Conservation (phyloP, 2,797 vertebrate genomes). For the Notamacropus eugenii region DNA sequence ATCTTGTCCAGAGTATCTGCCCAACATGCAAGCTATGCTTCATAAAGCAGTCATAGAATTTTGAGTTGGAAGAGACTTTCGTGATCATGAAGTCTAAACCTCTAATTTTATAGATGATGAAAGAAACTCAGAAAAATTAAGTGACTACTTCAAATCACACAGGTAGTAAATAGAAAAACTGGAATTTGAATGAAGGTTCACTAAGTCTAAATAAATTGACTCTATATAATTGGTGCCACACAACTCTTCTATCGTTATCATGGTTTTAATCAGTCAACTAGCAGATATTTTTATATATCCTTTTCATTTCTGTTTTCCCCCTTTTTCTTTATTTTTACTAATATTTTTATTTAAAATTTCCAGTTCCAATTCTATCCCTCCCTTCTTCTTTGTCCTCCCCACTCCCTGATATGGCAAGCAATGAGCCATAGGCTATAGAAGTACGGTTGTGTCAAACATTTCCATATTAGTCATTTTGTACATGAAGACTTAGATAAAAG, state of each 20-base stretch:
- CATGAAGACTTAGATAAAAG: not conserved
- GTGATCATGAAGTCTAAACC: not conserved
- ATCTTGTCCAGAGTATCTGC: not conserved
- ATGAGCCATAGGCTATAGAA: not conserved
- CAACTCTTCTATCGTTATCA: not conserved
- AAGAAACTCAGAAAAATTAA: not conserved
- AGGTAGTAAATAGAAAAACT: not conserved
- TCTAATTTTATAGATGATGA: not conserved
- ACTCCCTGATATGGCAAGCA: not conserved
- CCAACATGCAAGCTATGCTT: not conserved
- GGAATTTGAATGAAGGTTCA: not conserved
- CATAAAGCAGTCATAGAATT: not conserved
- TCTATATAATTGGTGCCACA: not conserved
- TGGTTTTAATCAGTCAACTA: not conserved
- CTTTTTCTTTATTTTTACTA: not conserved
- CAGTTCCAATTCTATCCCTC: not conserved
- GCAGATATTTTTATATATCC: no score
- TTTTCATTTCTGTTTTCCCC: not conserved
- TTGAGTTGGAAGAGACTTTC: not conserved
- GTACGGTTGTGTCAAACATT: not conserved
- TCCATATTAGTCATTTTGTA: not conserved
- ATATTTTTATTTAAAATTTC: not conserved
- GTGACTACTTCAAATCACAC: not conserved
- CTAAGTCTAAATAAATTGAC: not conserved
- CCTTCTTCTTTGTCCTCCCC: no score